Evolutionary conservation across 2,113 vertebrate genomes (phyloP), one percentile per base, ranked within the genome.

Genomic region (Sporophila hypoxantha): DNA sequence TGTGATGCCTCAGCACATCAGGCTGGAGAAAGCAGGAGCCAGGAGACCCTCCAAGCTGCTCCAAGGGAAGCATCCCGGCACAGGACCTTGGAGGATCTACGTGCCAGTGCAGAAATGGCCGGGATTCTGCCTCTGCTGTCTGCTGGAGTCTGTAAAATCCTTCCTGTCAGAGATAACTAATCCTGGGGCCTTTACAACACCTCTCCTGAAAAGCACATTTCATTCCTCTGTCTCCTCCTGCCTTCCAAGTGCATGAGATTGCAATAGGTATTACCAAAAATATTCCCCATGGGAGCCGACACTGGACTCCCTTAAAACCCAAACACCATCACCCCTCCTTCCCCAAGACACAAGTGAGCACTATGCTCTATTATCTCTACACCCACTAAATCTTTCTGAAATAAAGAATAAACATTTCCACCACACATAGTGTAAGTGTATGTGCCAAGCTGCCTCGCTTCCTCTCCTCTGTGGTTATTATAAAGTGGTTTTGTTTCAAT

Each of bases 361-460:
- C 89, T 93, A 55, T 89, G 76, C 84, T 90, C 87, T 94, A 95
- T 94, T 95, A 94, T 94, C 94, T 90, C 90, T 90, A 90, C 94
- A 95, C 93, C 78, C 93, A 93, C 90, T 95, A 95, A 95, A 95
- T 95, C 94, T 95, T 93, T 82, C 91, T 94, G 95, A 93, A 94
- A 94, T 89, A 88, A 95, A 94, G 92, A 95, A 95, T 94, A 95
- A 95, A 94, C 92, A 95, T 95, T 95, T 95, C 92, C 80, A 91
- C 92, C 83, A 78, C 94, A 92, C 91, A 66, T 93, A 89, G 90
- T 60, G 65, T 93, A 93, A 94, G 95, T 92, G 88, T 81, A 55
- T 88, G 68, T 77, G 83, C 95, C 92, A 88, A 95, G 92, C 91
- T 89, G 80, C 85, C 25, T 88, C 18, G 70, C 91, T 94, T 95